phyloP scores from a whole-genome alignment of 2,888 invertebrate genomes.

The Drosophila pegasa region DNA sequence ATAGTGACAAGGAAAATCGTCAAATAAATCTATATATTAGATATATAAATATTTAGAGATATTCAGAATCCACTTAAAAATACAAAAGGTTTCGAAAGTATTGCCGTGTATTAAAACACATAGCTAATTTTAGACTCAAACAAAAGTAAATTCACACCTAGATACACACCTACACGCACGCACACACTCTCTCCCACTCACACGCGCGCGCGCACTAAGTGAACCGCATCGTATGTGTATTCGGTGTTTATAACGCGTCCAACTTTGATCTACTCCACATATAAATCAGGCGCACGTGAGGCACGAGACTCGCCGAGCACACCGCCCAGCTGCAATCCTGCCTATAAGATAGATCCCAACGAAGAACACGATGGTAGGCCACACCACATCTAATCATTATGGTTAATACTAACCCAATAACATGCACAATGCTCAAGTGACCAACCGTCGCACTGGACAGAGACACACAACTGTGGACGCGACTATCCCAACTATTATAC shows the following conservation, averaged over 20 bases:
- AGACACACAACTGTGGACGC: constrained; percentile 11
- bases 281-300: constrained; percentile 82
- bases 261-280: constrained; percentile 22
- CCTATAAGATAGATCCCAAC: constrained; percentile 83
- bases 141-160: neutral
- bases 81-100: neutral
- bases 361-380: constrained; percentile 83
- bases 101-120: neutral
- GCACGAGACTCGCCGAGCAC: constrained; percentile 84
- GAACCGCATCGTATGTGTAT: neutral
- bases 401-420: neutral
- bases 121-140: neutral
- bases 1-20: too few relatives aligned
- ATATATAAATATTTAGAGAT: neutral
- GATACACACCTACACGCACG: neutral
- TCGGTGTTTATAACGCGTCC: constrained; percentile 1
- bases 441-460: constrained; percentile 36
- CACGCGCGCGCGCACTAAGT: neutral
- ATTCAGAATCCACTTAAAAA: neutral
- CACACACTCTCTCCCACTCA: constrained; percentile 4
- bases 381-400: neutral
- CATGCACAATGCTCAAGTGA: constrained; percentile 36
- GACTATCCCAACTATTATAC: constrained; percentile 10
- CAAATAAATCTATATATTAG: too few relatives aligned
- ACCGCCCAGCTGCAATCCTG: constrained; percentile 84